A percentile compares a stretch with the other conserved stretches of the same genome.
These are phyloP conservation scores for Cryptocheilus praepositus DNA, from an alignment of 2,888 invertebrate species.

Conservation along the genomic window DNA sequence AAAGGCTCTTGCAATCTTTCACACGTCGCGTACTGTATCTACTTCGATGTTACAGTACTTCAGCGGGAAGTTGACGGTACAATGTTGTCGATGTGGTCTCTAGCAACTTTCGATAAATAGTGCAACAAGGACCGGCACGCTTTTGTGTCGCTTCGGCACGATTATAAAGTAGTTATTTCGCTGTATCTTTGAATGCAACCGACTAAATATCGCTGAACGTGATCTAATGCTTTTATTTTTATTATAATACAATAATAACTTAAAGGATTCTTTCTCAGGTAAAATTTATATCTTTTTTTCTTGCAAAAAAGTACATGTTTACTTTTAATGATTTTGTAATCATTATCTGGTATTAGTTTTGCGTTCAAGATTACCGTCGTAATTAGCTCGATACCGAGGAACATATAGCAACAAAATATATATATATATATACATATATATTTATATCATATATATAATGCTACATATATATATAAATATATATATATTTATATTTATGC, in stretches of 20 bases:
- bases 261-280: constrained; percentile 53
- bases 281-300: background rate
- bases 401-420: constrained; percentile 40
- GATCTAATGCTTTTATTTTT: constrained; percentile 48
- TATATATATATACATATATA: constrained; percentile 16
- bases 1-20: background rate
- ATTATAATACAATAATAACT: constrained; percentile 64
- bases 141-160: too few relatives aligned
- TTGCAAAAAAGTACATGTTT: constrained; percentile 32
- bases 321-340: constrained; percentile 29
- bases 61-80: too few relatives aligned
- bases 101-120: too few relatives aligned
- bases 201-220: constrained; percentile 8
- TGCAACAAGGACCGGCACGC: too few relatives aligned
- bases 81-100: too few relatives aligned
- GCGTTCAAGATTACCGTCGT: constrained; percentile 31
- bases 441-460: too few relatives aligned
- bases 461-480: constrained; percentile 30
- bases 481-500: constrained; percentile 18
- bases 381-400: constrained; percentile 30
- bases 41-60: too few relatives aligned
- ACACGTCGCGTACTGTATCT: too few relatives aligned
- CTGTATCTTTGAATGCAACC: too few relatives aligned
- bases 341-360: constrained; percentile 24
- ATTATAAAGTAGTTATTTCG: too few relatives aligned